A percentile compares a stretch with the other conserved stretches of the same genome.
These are phyloP conservation scores for Lepidurus arcticus DNA, from an alignment of 1,140 invertebrate species.

Conservation along the genomic window DNA sequence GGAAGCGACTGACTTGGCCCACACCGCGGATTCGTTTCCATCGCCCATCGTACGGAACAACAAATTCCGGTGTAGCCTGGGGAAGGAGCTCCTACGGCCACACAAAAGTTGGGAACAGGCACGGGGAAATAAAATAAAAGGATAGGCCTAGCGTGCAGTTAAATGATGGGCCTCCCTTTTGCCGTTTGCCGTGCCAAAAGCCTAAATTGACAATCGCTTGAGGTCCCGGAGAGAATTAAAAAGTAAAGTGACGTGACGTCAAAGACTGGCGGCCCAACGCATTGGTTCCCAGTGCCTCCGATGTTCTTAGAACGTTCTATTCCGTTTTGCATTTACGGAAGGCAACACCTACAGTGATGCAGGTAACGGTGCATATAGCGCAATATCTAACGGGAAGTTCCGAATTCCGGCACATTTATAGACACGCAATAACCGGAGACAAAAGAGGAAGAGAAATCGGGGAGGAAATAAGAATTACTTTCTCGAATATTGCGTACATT, in stretches of 20 bases:
- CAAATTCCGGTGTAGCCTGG: conserved; percentile 20
- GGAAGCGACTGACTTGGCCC: conserved; percentile 19
- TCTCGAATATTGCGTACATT: not conserved
- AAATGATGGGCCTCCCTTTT: not conserved
- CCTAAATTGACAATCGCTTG: not conserved
- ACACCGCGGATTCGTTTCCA: conserved; percentile 16
- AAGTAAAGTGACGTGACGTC: not conserved
- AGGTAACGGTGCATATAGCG: conserved; percentile 1
- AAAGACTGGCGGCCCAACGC: not conserved
- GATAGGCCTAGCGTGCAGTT: not conserved
- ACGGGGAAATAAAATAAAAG: not conserved
- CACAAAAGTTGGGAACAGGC: not conserved
- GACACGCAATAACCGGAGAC: not conserved
- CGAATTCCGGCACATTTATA: conserved; percentile 10
- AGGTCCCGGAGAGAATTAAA: not conserved
- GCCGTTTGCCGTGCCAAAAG: not conserved
- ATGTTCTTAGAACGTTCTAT: not conserved
- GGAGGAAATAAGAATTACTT: not conserved
- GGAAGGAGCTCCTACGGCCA: not conserved
- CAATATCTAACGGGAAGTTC: conserved; percentile 10
- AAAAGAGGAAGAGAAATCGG: not conserved
- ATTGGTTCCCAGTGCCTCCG: not conserved
- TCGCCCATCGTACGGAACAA: conserved; percentile 9
- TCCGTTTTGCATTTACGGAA: conserved; percentile 8
- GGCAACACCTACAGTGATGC: not conserved